Evolutionary conservation across 2,797 vertebrate genomes (phyloP), one percentile per base, ranked within the genome.

Genomic region (Protonibea diacanthus): DNA sequence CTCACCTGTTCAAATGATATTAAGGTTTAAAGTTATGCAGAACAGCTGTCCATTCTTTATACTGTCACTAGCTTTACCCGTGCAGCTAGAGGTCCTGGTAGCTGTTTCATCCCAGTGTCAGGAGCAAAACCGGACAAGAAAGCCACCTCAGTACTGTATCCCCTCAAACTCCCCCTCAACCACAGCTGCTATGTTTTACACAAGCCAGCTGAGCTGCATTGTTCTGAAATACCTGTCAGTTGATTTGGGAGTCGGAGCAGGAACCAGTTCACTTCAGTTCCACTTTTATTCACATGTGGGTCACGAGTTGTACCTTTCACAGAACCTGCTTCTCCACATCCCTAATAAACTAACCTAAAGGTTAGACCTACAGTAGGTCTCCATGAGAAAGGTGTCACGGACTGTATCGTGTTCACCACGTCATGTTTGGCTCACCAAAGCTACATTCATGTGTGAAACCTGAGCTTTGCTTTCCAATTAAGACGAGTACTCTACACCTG

Each of bases 361-460:
- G 38, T 40, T 40, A 23, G n/a, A 45, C 29, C 21, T 27, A 20
- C 29, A 42, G 15, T 5, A 53, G 10, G 25, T 66, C 57, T 76
- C 52, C 15, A 27, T 40, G 1, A 51, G 13, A 7, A 17, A 65
- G 9, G 42, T 60, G 42, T 56, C 55, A 68, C 10, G 44, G 14
- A 33, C 49, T 45, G 23, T 14, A 48, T 66, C 10, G 11, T 44
- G 64, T 73, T 76, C 47, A 51, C 3, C 0, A 5, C 63, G 21
- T 79, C n/a, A 5, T 72, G 56, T 83, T 76, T 47, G 59, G 0
- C 44, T 74, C 59, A 18, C 70, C n/a, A 5, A 51, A n/a, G 60
- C 75, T 82, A 78, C 44, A 58, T 58, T 64, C 20, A 42, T 61
- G 23, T 42, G 21, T 57, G 77, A 77, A 74, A 84, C 27, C 55